Evolutionary conservation across 2,888 invertebrate species (phyloP).

Genomic region (Sphaeridia pumilis): DNA sequence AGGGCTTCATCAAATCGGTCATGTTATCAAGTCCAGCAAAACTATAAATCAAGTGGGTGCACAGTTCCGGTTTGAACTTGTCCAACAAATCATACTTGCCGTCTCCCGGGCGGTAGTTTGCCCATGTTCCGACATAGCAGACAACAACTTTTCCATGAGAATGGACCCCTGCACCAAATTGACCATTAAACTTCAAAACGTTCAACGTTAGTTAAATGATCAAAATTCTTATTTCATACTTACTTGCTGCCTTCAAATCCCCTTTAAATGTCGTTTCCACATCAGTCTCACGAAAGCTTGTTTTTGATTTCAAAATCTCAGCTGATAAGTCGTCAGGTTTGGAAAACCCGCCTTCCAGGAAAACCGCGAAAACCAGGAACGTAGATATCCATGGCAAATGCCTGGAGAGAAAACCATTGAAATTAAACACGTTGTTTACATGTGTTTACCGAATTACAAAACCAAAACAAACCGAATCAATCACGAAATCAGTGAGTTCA

Average conservation of each 20-base stretch:
- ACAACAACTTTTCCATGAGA: constrained; percentile 58
- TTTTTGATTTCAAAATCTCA: neutral
- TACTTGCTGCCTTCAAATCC: constrained; percentile 3
- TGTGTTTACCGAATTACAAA: no score
- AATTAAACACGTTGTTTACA: no score
- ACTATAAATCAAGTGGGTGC: constrained; percentile 69
- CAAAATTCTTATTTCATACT: neutral
- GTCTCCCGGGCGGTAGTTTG: constrained; percentile 54
- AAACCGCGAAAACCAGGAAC: no score
- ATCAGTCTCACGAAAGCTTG: neutral
- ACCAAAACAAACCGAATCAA: no score
- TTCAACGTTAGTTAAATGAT: neutral
- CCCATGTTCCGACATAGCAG: constrained; percentile 71
- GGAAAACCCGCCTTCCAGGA: neutral
- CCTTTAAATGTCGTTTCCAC: constrained; percentile 9
- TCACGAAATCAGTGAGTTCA: no score
- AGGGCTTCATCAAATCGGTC: constrained; percentile 54
- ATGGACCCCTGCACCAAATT: constrained; percentile 19
- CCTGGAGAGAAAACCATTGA: no score
- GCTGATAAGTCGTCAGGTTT: neutral
- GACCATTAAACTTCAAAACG: no score
- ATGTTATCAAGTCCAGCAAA: constrained; percentile 64
- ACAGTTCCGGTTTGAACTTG: constrained; percentile 56
- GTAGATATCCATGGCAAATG: no score
- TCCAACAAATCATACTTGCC: constrained; percentile 56